A percentile compares a stretch with the other conserved stretches of the same genome.
phyloP scores from a whole-genome alignment of 2,797 vertebrate species.

The Liparis tanakae region DNA sequence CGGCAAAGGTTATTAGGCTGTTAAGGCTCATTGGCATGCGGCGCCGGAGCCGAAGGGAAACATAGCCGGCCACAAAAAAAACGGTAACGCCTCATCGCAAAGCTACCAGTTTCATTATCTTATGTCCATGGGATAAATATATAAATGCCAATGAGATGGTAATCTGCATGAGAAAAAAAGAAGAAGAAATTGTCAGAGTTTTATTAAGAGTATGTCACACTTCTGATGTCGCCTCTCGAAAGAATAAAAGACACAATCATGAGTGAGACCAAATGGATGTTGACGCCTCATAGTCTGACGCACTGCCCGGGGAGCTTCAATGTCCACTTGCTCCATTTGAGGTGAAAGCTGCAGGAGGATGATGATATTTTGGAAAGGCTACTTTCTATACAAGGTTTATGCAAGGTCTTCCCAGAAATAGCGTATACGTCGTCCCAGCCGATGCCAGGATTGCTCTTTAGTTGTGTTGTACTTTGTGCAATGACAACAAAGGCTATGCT shows the following conservation, averaged over 20 bases:
- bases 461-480: too few relatives aligned
- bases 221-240: background rate
- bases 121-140: too few relatives aligned
- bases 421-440: background rate
- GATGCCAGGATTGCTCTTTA: too few relatives aligned
- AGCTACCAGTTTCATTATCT: too few relatives aligned
- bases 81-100: background rate
- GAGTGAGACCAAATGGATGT: background rate
- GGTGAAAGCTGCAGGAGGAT: background rate
- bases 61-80: background rate
- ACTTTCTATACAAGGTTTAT: background rate
- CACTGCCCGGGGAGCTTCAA: background rate
- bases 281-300: too few relatives aligned
- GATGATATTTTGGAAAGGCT: background rate
- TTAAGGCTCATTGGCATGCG: background rate
- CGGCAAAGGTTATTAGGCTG: too few relatives aligned
- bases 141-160: too few relatives aligned
- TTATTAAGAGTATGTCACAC: background rate
- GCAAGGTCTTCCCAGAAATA: background rate
- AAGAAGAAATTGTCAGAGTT: background rate
- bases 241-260: background rate
- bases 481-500: too few relatives aligned
- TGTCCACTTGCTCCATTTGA: background rate
- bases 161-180: too few relatives aligned
- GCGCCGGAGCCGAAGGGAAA: background rate